phyloP scores from a whole-genome alignment of 1,140 invertebrate species.

The Drosophila bocqueti region DNA sequence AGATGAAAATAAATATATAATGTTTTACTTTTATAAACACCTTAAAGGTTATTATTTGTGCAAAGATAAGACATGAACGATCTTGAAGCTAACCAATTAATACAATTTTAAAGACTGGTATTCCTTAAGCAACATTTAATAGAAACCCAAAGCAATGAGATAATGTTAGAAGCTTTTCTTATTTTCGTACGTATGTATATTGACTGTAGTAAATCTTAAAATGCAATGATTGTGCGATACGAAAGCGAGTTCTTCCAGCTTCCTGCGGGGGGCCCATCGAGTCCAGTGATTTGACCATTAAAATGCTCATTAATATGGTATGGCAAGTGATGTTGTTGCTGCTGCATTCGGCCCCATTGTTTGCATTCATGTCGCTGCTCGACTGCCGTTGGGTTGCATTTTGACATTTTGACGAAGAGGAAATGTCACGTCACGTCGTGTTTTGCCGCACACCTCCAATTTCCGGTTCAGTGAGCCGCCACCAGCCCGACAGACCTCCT shows the following conservation, averaged over 20 bases:
- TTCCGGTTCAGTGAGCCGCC: conserved; percentile 84
- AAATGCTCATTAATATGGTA: conserved; percentile 52
- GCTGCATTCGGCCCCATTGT: conserved; percentile 51
- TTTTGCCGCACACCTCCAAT: conserved; percentile 85
- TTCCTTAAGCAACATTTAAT: not conserved
- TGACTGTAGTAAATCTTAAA: not conserved
- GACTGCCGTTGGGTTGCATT: conserved; percentile 66
- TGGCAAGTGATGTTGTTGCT: conserved; percentile 31
- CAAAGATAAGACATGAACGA: no score
- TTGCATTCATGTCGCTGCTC: conserved; percentile 60
- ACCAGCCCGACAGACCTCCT: conserved; percentile 6
- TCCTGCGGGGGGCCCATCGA: not conserved
- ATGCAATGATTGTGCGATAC: not conserved
- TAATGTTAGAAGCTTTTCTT: not conserved
- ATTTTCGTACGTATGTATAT: not conserved
- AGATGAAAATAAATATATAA: not conserved
- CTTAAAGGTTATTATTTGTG: no score
- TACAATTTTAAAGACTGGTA: no score
- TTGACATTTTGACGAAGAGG: conserved; percentile 85
- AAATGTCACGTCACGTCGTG: conserved; percentile 85
- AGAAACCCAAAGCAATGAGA: not conserved
- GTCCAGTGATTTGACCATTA: conserved; percentile 40
- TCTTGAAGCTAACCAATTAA: no score
- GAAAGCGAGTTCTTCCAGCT: not conserved
- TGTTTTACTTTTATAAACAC: not conserved